phyloP scores from a whole-genome alignment of 35 echinoderm and acorn worm genomes.

The Lytechinus variegatus region DNA sequence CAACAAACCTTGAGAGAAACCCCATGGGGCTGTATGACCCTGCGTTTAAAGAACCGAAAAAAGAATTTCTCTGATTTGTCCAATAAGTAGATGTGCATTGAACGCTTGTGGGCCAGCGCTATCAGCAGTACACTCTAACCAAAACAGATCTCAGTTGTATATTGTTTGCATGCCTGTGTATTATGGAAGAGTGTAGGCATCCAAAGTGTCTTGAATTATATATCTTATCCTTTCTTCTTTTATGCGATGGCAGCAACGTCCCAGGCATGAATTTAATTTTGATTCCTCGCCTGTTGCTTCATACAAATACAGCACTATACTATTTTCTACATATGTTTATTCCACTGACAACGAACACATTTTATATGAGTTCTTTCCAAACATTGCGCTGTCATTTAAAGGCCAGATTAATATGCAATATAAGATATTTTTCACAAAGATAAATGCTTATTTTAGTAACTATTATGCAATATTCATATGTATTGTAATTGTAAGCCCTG shows the following conservation, averaged over 20 bases:
- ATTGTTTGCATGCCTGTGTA: neutral
- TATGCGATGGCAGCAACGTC: neutral
- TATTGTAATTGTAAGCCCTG: neutral
- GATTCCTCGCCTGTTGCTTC: neutral
- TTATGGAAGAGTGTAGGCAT: neutral
- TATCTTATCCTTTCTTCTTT: neutral
- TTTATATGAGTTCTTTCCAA: neutral
- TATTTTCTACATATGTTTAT: neutral
- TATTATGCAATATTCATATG: neutral
- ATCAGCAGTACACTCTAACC: neutral
- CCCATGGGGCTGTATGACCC: neutral
- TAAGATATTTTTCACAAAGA: no score
- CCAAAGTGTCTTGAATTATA: neutral
- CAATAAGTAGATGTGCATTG: conserved; percentile 3
- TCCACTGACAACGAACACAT: neutral
- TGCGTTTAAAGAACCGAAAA: neutral
- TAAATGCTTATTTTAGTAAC: neutral
- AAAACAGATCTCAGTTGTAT: neutral
- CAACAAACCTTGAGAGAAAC: neutral
- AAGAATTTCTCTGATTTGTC: neutral
- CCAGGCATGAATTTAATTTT: neutral
- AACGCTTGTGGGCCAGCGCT: neutral
- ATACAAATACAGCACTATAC: neutral
- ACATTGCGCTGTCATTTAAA: neutral
- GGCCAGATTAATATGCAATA: no score